These are phyloP conservation scores for Bungarus multicinctus DNA, from an alignment of 2,113 vertebrate genomes.

Conservation along the genomic window DNA sequence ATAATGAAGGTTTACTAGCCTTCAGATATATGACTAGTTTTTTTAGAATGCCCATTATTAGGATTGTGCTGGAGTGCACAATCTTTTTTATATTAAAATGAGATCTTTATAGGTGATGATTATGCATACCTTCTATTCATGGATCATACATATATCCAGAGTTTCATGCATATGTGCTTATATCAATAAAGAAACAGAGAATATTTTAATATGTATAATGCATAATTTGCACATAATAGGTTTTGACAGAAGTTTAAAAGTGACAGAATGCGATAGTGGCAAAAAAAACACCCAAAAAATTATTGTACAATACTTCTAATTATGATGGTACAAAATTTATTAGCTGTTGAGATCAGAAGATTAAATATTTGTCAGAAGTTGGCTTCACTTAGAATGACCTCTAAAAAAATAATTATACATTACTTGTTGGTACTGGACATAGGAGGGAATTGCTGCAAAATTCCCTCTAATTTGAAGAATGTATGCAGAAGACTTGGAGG, in stretches of 20 bases:
- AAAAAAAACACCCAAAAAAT: not conserved
- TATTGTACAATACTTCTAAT: not conserved
- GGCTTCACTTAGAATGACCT: not conserved
- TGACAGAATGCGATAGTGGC: not conserved
- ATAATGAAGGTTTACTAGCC: constrained; percentile 53
- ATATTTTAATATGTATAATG: not conserved
- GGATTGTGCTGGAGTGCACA: constrained; percentile 29
- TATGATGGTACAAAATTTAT: not conserved
- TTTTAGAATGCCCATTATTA: constrained; percentile 45
- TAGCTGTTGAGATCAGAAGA: not conserved
- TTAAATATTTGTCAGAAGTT: not conserved
- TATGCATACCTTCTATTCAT: not conserved
- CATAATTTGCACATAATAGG: not conserved
- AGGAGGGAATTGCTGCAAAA: not conserved
- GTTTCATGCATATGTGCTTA: not conserved
- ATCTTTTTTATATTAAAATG: not conserved
- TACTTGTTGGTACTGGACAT: not conserved
- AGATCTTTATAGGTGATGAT: not conserved
- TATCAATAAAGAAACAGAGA: not conserved
- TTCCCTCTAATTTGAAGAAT: not conserved
- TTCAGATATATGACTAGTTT: constrained; percentile 48
- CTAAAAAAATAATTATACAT: not conserved
- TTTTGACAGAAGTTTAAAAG: not conserved
- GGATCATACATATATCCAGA: not conserved
- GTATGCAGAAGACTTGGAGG: not conserved